Evolutionary conservation across 1,140 invertebrate genomes (phyloP), one percentile per base, ranked within the genome.

Genomic region (Dendrolimus kikuchii): DNA sequence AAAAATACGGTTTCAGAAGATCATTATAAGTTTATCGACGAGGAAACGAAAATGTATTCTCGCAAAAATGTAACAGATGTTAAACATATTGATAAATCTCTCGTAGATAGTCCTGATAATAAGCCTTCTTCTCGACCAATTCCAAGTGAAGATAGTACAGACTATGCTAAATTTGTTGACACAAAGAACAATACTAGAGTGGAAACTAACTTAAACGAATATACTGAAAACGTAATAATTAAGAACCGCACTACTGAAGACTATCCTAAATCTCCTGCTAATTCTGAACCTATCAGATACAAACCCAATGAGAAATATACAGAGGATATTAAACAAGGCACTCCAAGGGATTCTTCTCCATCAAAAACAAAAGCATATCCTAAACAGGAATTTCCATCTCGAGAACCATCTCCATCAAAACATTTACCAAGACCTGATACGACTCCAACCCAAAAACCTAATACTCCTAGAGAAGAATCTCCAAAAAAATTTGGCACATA

Each of bases 41-140:
- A 86, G 56, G 78, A 86, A 68, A 82, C 74, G 7, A 82, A 82
- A 68, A 74, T 70, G 64, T 75, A 72, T 38, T 59, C 69, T 46
- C 61, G 49, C 9, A 60, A 49, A 51, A 55, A 68, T 47, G 59
- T 60, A 52, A 54, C 46, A 46, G 53, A 64, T 40, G 41, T 38
- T 6, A 49, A 49, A 6, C 42, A 58, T 8, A 52, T 38, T 8
- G 23, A 10, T 45, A 5, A 45, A 9, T n/a, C 37, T 8, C 49
- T 42, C 7, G 7, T 52, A 23, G 23, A 23, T 23, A 23, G 23
- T 23, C 23, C 23, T 23, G 23, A 23, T 23, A 23, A 23, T 23
- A 49, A 51, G 38, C 7, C 38, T 37, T 43, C 55, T 6, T 7
- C 36, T 23, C 39, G 37, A 10, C 37, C 39, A 2, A 40, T 49